phyloP scores from a whole-genome alignment of 2,797 vertebrate genomes.

The Poecilia gillii region DNA sequence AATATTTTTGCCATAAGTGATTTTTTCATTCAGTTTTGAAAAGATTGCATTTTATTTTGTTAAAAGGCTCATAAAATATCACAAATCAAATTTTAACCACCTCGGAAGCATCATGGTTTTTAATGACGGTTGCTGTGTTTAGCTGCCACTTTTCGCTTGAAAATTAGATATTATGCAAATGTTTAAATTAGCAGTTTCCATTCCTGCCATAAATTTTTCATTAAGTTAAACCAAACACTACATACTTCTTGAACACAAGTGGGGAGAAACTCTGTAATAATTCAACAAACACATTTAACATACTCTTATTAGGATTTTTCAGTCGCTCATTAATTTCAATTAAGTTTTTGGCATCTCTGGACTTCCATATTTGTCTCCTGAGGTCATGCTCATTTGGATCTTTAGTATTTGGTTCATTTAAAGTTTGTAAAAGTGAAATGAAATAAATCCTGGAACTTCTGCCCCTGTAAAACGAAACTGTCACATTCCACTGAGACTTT shows the following conservation, averaged over 20 bases:
- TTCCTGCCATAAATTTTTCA: neutral
- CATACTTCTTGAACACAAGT: neutral
- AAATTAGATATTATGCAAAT: neutral
- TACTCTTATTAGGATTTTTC: neutral
- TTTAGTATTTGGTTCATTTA: neutral
- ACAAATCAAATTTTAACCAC: neutral
- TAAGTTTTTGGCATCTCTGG: neutral
- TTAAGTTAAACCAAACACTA: neutral
- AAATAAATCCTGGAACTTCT: neutral
- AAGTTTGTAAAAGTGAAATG: neutral
- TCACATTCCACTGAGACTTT: constrained; percentile 6
- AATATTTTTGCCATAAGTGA: neutral
- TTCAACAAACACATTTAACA: neutral
- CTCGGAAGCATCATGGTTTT: neutral
- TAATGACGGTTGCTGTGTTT: neutral
- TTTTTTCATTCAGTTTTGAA: neutral
- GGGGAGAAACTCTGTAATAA: neutral
- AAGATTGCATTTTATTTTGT: neutral
- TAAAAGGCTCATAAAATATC: neutral
- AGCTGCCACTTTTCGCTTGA: neutral
- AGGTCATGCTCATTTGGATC: rapidly evolving
- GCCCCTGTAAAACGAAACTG: constrained; percentile 16
- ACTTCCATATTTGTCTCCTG: constrained; percentile 8
- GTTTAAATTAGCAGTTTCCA: neutral
- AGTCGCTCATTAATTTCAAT: neutral